Conservation (phyloP, 2,113 vertebrate genomes). For the Eidolon helvum region DNA sequence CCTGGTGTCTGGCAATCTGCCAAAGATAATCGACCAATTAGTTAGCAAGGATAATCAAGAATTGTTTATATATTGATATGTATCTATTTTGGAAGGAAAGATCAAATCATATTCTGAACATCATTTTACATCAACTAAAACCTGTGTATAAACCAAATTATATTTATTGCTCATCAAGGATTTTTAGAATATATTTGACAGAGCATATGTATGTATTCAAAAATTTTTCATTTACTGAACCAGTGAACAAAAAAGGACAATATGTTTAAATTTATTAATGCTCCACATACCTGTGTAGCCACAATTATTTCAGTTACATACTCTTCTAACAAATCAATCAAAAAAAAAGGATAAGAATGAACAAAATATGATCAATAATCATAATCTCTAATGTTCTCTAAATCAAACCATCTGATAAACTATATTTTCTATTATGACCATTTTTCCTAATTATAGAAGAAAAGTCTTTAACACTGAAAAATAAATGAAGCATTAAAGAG, state of each 20-base stretch:
- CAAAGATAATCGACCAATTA: neutral
- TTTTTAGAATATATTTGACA: conserved; percentile 13
- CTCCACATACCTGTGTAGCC: neutral
- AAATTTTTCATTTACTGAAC: neutral
- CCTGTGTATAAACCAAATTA: neutral
- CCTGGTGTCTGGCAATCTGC: neutral
- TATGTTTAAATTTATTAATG: neutral
- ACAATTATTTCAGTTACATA: neutral
- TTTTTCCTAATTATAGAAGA: conserved; percentile 46
- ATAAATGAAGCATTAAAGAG: conserved; percentile 56
- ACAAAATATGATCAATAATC: conserved; percentile 37
- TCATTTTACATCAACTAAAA: neutral
- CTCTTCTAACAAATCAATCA: conserved; percentile 50
- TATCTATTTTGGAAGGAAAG: neutral
- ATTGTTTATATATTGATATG: neutral
- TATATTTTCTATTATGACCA: conserved; percentile 39
- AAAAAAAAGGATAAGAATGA: neutral
- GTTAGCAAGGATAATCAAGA: conserved; percentile 18
- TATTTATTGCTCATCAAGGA: neutral
- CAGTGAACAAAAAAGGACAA: neutral
- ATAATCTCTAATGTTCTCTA: conserved; percentile 27
- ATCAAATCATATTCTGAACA: neutral
- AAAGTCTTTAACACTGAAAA: conserved; percentile 50
- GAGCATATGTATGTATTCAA: neutral
- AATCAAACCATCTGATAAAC: neutral